Percentiles rank a stretch among this genome's conserved stretches.
phyloP scores from a whole-genome alignment of 2,888 invertebrate genomes.

The Norana najaformis region DNA sequence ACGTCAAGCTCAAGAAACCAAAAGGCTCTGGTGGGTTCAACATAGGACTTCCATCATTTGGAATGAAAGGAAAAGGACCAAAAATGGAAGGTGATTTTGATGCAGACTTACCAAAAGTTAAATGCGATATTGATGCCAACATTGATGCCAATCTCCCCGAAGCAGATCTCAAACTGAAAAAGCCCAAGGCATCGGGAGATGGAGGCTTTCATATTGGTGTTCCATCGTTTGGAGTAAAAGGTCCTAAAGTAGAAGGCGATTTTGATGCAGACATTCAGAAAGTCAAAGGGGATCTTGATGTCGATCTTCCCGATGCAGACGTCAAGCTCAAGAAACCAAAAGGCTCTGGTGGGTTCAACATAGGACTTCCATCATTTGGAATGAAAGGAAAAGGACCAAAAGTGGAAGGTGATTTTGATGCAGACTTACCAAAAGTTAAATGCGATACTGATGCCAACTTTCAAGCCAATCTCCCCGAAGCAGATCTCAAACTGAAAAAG shows the following conservation, averaged over 20 bases:
- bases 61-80: constrained; percentile 26
- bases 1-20: constrained; percentile 28
- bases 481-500: constrained; percentile 28
- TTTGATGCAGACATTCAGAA: constrained; percentile 26
- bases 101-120: constrained; percentile 28
- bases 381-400: constrained; percentile 31
- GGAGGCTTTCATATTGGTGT: constrained; percentile 34
- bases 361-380: constrained; percentile 32
- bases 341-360: constrained; percentile 30
- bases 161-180: constrained; percentile 29
- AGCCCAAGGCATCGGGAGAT: constrained; percentile 29
- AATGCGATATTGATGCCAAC: constrained; percentile 19
- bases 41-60: constrained; percentile 30
- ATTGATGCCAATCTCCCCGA: constrained; percentile 23
- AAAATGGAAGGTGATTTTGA: constrained; percentile 34
- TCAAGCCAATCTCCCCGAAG: constrained; percentile 27
- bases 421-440: background rate
- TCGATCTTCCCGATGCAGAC: constrained; percentile 22
- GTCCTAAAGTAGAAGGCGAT: constrained; percentile 16
- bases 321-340: constrained; percentile 30
- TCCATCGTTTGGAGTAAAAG: constrained; percentile 26
- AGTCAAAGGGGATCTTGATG: constrained; percentile 17
- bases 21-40: constrained; percentile 32
- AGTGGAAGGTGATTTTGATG: constrained; percentile 30
- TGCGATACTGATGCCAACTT: background rate